phyloP scores from a whole-genome alignment of 2,113 vertebrate species.

The Aptenodytes patagonicus region DNA sequence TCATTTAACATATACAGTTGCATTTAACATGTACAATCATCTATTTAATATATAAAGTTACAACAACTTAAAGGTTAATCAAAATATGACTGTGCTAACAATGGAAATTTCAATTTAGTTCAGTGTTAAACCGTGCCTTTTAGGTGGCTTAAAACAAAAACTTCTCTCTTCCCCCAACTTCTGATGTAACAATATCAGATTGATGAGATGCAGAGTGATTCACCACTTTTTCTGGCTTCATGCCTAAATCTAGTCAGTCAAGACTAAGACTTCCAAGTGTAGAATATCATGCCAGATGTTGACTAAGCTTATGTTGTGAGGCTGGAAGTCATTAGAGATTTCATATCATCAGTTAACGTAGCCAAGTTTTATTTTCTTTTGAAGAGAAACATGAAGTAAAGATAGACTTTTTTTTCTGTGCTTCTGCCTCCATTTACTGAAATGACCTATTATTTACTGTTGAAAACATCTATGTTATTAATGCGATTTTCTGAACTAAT shows the following conservation, averaged over 20 bases:
- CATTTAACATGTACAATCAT: neutral
- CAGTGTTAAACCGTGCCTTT: neutral
- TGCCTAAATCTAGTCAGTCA: slow-evolving; percentile 41
- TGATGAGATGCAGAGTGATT: slow-evolving; percentile 6
- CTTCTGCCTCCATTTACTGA: neutral
- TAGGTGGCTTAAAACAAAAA: neutral
- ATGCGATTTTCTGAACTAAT: neutral
- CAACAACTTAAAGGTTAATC: neutral
- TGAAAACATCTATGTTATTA: neutral
- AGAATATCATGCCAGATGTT: slow-evolving; percentile 51
- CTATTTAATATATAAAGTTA: neutral
- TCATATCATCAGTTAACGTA: neutral
- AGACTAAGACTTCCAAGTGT: slow-evolving; percentile 32
- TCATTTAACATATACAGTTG: neutral
- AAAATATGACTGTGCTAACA: neutral
- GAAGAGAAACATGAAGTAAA: neutral
- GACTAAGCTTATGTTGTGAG: slow-evolving; percentile 44
- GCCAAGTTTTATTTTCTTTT: slow-evolving; percentile 11
- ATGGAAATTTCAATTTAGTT: neutral
- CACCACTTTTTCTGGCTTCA: slow-evolving; percentile 21
- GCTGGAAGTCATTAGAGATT: slow-evolving; percentile 21
- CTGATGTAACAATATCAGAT: neutral
- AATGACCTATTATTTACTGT: neutral
- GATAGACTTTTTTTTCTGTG: neutral
- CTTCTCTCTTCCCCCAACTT: neutral